Conservation (phyloP, 2,113 vertebrate genomes). For the Periophthalmodon schlosseri region DNA sequence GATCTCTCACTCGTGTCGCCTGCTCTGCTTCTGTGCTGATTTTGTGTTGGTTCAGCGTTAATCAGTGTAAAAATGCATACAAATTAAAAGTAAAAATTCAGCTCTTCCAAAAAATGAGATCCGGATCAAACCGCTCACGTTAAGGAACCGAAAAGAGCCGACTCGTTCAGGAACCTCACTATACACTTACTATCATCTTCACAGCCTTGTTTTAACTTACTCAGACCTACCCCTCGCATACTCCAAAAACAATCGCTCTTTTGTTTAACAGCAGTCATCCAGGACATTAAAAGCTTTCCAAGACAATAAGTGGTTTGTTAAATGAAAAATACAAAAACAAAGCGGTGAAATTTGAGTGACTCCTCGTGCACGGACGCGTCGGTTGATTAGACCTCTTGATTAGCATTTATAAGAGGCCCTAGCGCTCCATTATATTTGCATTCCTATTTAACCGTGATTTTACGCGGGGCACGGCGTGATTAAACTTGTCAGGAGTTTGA, state of each 20-base stretch:
- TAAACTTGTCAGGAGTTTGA: conserved; percentile 99
- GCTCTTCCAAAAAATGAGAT: too few relatives aligned
- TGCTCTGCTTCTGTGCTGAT: too few relatives aligned
- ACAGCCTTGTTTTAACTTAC: background rate
- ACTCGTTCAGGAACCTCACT: too few relatives aligned
- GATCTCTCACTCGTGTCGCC: too few relatives aligned
- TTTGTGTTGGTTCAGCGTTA: too few relatives aligned
- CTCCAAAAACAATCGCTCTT: background rate
- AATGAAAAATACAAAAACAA: conserved; percentile 46
- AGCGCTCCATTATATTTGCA: conserved; percentile 99
- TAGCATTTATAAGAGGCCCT: conserved; percentile 99
- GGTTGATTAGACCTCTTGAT: conserved; percentile 99
- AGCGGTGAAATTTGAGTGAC: conserved; percentile 84
- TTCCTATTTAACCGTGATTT: conserved; percentile 99
- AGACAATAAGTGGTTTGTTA: conserved; percentile 69
- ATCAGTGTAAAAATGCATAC: too few relatives aligned
- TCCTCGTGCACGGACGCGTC: conserved; percentile 92
- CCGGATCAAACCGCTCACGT: too few relatives aligned
- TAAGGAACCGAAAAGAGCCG: too few relatives aligned
- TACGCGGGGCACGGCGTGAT: conserved; percentile 96
- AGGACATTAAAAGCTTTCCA: conserved; percentile 60
- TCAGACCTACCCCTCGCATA: background rate
- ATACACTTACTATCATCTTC: background rate
- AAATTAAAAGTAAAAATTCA: too few relatives aligned
- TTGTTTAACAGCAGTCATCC: conserved; percentile 50